These are phyloP conservation scores for Rhyacophila brunnea DNA, from an alignment of 1,140 invertebrate genomes.

Conservation along the genomic window DNA sequence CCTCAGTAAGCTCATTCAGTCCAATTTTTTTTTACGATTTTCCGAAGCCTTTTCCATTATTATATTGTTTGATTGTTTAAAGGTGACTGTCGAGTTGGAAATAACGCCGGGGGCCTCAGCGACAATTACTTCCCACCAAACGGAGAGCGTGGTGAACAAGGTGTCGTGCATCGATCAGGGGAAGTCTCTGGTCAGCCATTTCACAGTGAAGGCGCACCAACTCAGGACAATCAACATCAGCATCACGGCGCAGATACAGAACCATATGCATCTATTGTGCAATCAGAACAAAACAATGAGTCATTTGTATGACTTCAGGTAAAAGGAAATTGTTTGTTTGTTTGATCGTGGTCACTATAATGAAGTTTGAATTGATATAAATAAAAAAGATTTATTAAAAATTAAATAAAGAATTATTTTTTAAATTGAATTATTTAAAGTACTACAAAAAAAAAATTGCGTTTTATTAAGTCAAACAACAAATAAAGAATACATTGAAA, in stretches of 20 bases:
- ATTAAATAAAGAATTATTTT: too few species aligned
- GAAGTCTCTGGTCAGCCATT: conserved; percentile 45
- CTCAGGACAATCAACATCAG: conserved; percentile 60
- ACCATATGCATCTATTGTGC: conserved; percentile 31
- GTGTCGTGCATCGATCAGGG: conserved; percentile 16
- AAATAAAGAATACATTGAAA: too few species aligned
- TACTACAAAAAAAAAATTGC: too few species aligned
- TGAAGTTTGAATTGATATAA: too few species aligned
- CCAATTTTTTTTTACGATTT: too few species aligned
- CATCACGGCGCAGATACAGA: conserved; percentile 53
- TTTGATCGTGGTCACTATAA: too few species aligned
- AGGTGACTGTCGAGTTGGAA: conserved; percentile 28
- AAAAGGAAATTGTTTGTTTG: conserved; percentile 11
- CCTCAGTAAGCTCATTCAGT: too few species aligned
- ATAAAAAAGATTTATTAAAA: too few species aligned
- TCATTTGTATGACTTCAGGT: conserved; percentile 44
- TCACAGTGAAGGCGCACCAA: conserved; percentile 49
- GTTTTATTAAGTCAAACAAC: too few species aligned
- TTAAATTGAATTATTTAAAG: too few species aligned
- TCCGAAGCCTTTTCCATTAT: neutral
- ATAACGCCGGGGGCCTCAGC: conserved; percentile 14
- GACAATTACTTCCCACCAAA: conserved; percentile 13
- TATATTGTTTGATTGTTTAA: neutral
- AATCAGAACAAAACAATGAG: conserved; percentile 44
- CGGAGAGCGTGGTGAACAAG: neutral